Percentiles rank a stretch among this genome's conserved stretches.
These are phyloP conservation scores for Holotrichia oblita DNA, from an alignment of 1,140 invertebrate genomes.

Conservation along the genomic window DNA sequence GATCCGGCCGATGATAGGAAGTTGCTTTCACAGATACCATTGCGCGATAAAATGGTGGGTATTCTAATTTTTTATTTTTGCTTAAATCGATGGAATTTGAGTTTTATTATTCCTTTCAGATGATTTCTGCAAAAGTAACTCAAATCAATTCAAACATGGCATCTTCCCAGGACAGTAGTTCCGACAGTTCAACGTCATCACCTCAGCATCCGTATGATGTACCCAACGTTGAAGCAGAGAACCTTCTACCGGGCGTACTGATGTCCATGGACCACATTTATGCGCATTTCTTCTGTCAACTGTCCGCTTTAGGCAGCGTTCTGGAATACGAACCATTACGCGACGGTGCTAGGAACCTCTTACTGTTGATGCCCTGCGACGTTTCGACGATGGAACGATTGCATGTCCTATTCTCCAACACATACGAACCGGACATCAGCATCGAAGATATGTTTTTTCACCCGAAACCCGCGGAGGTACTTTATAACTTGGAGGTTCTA, in stretches of 20 bases:
- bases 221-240: constrained; percentile 86
- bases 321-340: constrained; percentile 81
- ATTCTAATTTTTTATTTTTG: constrained; percentile 20
- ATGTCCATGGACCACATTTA: constrained; percentile 82
- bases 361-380: constrained; percentile 92
- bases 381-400: constrained; percentile 75
- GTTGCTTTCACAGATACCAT: constrained; percentile 85
- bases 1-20: constrained; percentile 90
- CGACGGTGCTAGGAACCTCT: constrained; percentile 84
- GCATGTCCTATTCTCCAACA: constrained; percentile 64
- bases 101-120: constrained; percentile 61
- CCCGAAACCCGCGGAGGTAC: constrained; percentile 73
- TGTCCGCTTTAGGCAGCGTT: constrained; percentile 88
- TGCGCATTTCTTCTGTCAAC: constrained; percentile 88
- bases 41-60: constrained; percentile 90
- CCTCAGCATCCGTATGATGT: constrained; percentile 82
- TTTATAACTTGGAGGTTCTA: constrained; percentile 75
- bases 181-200: constrained; percentile 80
- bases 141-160: constrained; percentile 84
- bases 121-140: constrained; percentile 86
- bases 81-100: neutral
- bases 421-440: constrained; percentile 59
- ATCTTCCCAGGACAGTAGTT: constrained; percentile 78
- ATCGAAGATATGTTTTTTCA: constrained; percentile 81
- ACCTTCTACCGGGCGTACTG: constrained; percentile 85